Base-by-base conservation (phyloP, 2,113 vertebrate species). In the Tyrannus savana region DNA sequence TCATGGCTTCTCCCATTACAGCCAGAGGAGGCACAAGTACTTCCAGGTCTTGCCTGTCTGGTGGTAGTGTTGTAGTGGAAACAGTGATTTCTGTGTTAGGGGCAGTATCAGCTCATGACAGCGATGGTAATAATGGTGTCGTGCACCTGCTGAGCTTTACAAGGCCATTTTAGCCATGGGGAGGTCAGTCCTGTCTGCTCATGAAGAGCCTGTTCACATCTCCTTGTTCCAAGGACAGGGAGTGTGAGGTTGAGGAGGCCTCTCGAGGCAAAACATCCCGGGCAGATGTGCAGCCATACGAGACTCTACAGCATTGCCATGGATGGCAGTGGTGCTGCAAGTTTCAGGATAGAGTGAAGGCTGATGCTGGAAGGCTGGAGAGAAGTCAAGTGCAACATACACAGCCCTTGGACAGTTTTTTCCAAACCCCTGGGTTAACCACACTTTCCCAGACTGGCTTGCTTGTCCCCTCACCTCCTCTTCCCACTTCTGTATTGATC, bases 401-500 rank as follows among this genome's bases (percentile, higher is more conserved):
- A 44, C 69, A 91, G 41, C 27, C 39, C 47, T 78, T 63, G 72
- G 58, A n/a, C 35, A 67, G 21, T 46, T 84, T 55, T 90, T 41
- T 31, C 33, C 3, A 4, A 84, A 46, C n/a, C 52, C 53, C 37
- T 71, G 30, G 50, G 63, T 86, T 87, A 89, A 71, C 58, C 52
- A 46, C n/a, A 30, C 42, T 81, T 78, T 74, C 42, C 33, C 46
- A 81, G 68, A 6, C 62, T 52, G 53, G n/a, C 42, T 82, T 68
- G 5, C 46, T 92, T 84, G 66, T 91, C 62, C 52, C 23, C 28
- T 86, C 52, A 50, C 64, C 73, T 93, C 53, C 35, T 84, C 35
- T 96, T 91, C 72, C 42, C 82, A 44, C 82, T 95, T 88, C 68
- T 46, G 31, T 93, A 91, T 89, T 56, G 90, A 92, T 92, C 88